Conservation (phyloP, 2,113 vertebrate species). For the Penelope pileata region DNA sequence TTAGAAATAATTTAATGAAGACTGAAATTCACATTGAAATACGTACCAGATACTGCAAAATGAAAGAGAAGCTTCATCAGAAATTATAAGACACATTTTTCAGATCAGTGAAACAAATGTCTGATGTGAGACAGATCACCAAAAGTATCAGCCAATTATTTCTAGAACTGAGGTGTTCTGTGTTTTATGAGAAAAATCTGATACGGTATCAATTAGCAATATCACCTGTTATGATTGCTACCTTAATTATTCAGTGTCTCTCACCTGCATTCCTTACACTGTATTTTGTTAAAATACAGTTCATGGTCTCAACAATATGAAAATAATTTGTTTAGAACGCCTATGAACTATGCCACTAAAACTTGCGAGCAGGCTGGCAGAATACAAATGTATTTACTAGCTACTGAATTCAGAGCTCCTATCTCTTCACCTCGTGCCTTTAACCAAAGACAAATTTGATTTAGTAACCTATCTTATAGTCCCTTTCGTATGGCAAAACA, state of each 20-base stretch:
- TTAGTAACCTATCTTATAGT: background rate
- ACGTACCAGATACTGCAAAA: constrained; percentile 39
- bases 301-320: background rate
- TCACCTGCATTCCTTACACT: constrained; percentile 46
- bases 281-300: constrained; percentile 6
- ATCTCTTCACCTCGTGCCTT: background rate
- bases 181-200: constrained; percentile 51
- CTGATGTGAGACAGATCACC: constrained; percentile 24
- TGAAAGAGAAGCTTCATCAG: constrained; percentile 24
- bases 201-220: constrained; percentile 25
- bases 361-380: background rate
- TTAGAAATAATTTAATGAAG: constrained; percentile 7
- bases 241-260: constrained; percentile 24
- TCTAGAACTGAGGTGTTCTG: constrained; percentile 40
- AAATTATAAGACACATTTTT: constrained; percentile 54
- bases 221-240: constrained; percentile 33
- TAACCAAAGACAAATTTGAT: background rate
- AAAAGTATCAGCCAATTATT: constrained; percentile 57
- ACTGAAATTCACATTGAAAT: background rate
- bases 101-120: constrained; percentile 42
- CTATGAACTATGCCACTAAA: background rate
- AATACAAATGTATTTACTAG: background rate
- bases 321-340: background rate
- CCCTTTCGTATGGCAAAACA: background rate
- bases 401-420: background rate